phyloP scores from a whole-genome alignment of 2,113 vertebrate species.

The Podarcis cretensis region DNA sequence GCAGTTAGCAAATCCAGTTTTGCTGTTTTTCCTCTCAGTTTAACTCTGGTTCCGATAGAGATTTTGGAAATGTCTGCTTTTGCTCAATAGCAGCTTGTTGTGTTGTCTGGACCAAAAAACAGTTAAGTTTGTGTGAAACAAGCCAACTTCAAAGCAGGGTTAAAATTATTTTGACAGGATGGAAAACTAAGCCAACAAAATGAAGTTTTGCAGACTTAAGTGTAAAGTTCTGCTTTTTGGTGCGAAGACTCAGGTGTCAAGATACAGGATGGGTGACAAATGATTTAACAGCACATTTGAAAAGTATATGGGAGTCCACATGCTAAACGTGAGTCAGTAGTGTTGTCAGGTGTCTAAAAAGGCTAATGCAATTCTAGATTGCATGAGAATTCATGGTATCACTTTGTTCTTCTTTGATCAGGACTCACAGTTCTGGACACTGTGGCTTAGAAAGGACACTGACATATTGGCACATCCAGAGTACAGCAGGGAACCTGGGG shows the following conservation, averaged over 20 bases:
- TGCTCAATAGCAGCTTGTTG: background rate
- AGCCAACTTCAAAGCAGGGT: background rate
- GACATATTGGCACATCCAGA: no score
- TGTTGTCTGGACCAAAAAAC: background rate
- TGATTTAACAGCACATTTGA: background rate
- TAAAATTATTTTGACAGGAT: background rate
- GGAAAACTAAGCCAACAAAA: background rate
- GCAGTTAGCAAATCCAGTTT: background rate
- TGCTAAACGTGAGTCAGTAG: background rate
- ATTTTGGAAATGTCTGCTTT: background rate
- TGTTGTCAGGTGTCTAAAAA: background rate
- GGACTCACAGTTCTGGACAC: background rate
- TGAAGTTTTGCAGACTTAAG: no score
- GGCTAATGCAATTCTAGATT: background rate
- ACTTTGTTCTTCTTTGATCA: background rate
- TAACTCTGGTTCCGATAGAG: background rate
- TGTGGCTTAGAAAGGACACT: no score
- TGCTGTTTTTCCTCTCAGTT: background rate
- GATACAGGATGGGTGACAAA: background rate
- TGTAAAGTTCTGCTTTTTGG: no score
- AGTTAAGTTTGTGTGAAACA: background rate
- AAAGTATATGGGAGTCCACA: background rate
- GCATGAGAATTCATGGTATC: no score
- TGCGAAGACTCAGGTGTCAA: background rate
- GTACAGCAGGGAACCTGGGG: no score